A percentile compares a stretch with the other conserved stretches of the same genome.
Conservation (phyloP, 2,888 invertebrate genomes). For the Linnaemya tessellans region DNA sequence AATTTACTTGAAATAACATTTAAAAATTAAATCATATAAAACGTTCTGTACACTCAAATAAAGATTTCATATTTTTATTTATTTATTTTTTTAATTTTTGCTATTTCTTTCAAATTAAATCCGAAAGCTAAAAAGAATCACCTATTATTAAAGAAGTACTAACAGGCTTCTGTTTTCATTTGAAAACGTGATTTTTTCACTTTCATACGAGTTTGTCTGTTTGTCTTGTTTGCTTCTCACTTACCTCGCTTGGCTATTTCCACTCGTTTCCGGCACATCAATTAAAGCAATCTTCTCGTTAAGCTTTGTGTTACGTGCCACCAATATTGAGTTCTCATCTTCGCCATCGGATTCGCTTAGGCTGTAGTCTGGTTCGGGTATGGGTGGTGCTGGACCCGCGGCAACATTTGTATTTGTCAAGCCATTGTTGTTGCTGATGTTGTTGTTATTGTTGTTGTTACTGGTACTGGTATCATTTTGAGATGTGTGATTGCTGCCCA, state of each 20-base stretch:
- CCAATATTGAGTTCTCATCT: conserved; percentile 84
- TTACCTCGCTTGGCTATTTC: conserved; percentile 89
- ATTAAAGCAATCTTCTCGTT: conserved; percentile 85
- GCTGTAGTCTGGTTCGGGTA: conserved; percentile 96
- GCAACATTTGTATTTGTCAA: conserved; percentile 75
- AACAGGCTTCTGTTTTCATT: neutral
- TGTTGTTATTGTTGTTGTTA: conserved; percentile 58
- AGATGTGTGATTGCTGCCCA: conserved; percentile 49
- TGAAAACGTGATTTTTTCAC: neutral
- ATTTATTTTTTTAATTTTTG: no score
- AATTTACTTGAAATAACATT: no score
- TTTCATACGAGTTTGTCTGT: neutral
- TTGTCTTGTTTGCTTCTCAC: conserved; percentile 37
- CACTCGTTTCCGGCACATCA: conserved; percentile 87
- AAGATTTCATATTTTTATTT: no score
- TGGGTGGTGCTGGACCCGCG: conserved; percentile 87
- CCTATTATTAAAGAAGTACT: neutral
- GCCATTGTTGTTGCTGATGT: conserved; percentile 73
- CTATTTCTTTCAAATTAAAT: no score
- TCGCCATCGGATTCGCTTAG: conserved; percentile 93
- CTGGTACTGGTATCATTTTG: conserved; percentile 61
- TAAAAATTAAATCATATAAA: no score
- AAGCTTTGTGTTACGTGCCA: conserved; percentile 83
- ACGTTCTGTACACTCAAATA: no score
- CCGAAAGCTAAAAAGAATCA: no score